These are phyloP conservation scores for Colaptes auratus DNA, from an alignment of 2,113 vertebrate species.

Conservation along the genomic window DNA sequence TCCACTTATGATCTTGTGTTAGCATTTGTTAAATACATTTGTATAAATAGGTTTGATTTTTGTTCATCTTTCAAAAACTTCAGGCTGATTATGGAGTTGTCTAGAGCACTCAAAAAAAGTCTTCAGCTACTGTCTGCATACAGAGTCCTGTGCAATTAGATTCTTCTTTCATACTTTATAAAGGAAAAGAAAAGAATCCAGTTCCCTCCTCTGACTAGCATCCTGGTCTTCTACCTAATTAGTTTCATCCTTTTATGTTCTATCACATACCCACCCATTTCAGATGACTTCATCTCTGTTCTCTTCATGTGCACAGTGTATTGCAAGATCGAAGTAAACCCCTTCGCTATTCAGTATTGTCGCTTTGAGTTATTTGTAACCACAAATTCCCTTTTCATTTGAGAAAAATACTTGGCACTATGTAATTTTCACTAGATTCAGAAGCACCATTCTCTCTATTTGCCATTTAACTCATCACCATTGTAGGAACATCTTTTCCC, in stretches of 20 bases:
- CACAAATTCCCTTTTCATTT: neutral
- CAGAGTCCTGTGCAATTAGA: neutral
- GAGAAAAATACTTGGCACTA: neutral
- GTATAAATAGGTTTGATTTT: neutral
- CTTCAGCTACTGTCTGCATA: neutral
- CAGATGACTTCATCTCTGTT: neutral
- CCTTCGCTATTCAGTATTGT: neutral
- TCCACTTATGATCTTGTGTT: neutral
- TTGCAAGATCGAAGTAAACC: neutral
- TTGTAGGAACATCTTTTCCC: neutral
- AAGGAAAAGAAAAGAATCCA: neutral
- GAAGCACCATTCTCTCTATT: neutral
- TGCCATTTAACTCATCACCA: neutral
- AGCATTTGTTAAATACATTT: neutral
- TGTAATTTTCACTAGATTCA: neutral
- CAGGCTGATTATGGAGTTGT: neutral
- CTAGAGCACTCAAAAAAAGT: neutral
- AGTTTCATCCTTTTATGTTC: neutral
- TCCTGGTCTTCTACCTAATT: neutral
- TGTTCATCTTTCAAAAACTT: neutral
- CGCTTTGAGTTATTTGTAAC: neutral
- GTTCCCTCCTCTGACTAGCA: neutral
- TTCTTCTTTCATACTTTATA: neutral
- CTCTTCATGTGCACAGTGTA: neutral
- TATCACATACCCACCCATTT: neutral